These are phyloP conservation scores for Drosophila anomalipes DNA, from an alignment of 2,888 invertebrate genomes.

Conservation along the genomic window DNA sequence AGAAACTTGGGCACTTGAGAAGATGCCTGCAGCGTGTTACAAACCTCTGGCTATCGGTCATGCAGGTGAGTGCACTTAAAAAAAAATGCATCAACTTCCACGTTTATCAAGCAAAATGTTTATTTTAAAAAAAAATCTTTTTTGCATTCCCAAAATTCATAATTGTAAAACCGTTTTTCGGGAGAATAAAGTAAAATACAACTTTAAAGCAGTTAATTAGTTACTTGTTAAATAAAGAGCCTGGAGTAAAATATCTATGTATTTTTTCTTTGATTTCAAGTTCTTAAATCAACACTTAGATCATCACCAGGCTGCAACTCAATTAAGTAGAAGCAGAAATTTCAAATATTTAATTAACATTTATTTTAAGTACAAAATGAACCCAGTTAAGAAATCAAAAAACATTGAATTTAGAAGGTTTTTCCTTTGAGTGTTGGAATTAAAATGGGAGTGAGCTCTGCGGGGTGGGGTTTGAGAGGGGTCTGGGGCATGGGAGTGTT, in stretches of 20 bases:
- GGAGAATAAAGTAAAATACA: neutral
- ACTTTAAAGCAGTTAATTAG: neutral
- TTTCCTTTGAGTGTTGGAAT: conserved; percentile 1
- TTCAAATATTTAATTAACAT: neutral
- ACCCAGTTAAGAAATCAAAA: neutral
- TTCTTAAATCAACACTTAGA: no score
- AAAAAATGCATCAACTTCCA: neutral
- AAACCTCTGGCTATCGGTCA: conserved; percentile 41
- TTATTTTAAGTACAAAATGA: neutral
- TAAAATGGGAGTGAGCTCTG: neutral
- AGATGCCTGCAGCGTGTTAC: conserved; percentile 20
- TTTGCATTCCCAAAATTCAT: neutral
- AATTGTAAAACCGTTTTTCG: neutral
- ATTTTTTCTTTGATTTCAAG: no score
- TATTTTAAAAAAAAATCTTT: rapidly evolving
- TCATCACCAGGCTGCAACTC: neutral
- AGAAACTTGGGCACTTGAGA: conserved; percentile 10
- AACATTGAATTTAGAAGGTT: neutral
- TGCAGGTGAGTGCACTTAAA: conserved; percentile 3
- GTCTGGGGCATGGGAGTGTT: conserved; percentile 8
- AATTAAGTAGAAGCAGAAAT: neutral
- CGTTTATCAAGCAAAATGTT: neutral
- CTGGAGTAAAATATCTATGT: neutral
- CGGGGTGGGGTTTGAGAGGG: neutral
- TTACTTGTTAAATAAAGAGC: no score